These are phyloP conservation scores for Lordiphosa mommai DNA, from an alignment of 1,140 invertebrate genomes.

Conservation along the genomic window DNA sequence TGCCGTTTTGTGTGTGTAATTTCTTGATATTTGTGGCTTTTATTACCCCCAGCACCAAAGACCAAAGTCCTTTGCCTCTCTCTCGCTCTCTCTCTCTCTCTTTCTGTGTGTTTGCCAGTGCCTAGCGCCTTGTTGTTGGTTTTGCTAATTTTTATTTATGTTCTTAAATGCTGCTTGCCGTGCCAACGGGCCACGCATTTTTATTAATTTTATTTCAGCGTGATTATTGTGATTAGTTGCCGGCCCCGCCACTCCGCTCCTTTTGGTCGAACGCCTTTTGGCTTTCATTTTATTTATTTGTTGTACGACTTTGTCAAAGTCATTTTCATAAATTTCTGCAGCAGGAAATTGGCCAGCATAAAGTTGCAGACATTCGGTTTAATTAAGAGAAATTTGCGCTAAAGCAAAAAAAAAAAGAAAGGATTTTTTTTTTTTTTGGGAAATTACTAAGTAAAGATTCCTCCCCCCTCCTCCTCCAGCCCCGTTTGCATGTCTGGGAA, in stretches of 20 bases:
- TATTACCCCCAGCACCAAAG: constrained; percentile 45
- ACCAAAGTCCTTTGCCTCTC: neutral
- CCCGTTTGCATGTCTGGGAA: too few relatives aligned
- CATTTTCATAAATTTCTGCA: constrained; percentile 70
- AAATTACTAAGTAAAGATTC: neutral
- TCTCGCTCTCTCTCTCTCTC: neutral
- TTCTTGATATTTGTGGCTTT: constrained; percentile 77
- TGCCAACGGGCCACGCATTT: constrained; percentile 71
- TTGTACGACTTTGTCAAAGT: constrained; percentile 58
- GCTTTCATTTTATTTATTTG: constrained; percentile 59
- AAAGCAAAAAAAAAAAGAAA: neutral
- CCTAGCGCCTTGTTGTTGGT: constrained; percentile 51
- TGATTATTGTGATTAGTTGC: constrained; percentile 77
- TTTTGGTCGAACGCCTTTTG: constrained; percentile 9
- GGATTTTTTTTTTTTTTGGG: neutral
- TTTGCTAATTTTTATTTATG: constrained; percentile 78
- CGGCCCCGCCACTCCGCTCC: neutral
- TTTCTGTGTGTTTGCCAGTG: constrained; percentile 32
- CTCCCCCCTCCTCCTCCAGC: too few relatives aligned
- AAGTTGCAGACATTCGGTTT: constrained; percentile 43
- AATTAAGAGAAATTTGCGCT: constrained; percentile 54
- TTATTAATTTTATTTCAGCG: constrained; percentile 77
- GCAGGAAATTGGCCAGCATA: constrained; percentile 47
- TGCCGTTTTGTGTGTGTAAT: constrained; percentile 43
- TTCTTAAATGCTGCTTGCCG: constrained; percentile 71